phyloP scores from a whole-genome alignment of 2,113 vertebrate genomes.

The Aphelocoma coerulescens region DNA sequence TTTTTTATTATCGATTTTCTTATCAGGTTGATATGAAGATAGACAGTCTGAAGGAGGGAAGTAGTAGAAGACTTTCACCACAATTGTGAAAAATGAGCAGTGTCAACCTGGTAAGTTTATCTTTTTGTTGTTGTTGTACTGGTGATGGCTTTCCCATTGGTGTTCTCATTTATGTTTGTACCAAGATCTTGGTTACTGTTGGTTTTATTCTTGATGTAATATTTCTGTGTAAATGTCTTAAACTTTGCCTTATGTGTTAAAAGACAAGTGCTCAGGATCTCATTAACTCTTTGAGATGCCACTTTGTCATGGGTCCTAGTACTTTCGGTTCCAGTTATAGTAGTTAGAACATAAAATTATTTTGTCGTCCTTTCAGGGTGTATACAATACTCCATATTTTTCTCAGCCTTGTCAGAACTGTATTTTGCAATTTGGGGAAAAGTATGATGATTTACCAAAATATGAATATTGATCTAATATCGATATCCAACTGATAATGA shows the following conservation, averaged over 20 bases:
- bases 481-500: too few species aligned
- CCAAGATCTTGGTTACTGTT: neutral
- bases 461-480: too few species aligned
- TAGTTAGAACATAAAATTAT: neutral
- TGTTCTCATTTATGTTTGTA: neutral
- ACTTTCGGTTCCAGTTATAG: neutral
- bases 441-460: neutral
- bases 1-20: neutral
- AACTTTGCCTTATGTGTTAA: neutral
- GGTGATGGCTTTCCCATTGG: neutral
- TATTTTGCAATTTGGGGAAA: neutral
- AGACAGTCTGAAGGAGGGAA: neutral
- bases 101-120: slow-evolving; percentile 20
- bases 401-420: neutral
- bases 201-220: neutral
- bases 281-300: neutral
- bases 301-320: neutral
- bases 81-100: slow-evolving; percentile 24
- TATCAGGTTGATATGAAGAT: neutral
- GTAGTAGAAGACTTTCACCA: neutral
- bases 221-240: neutral
- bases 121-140: neutral
- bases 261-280: neutral
- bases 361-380: neutral
- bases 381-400: neutral